phyloP scores from a whole-genome alignment of 2,888 invertebrate genomes.

The Fragum sueziense region DNA sequence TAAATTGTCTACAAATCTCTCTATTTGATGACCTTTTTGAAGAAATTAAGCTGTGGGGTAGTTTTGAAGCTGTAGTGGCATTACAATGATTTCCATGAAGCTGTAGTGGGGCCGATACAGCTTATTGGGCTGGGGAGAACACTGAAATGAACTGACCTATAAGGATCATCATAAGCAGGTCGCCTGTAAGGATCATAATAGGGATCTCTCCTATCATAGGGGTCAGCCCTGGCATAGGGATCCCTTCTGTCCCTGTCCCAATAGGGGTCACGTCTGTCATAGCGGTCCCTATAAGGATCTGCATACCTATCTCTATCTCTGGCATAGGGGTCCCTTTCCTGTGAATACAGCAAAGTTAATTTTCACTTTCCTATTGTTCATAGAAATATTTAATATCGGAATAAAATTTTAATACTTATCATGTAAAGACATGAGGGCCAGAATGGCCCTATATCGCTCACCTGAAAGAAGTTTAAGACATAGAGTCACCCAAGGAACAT shows the following conservation, averaged over 20 bases:
- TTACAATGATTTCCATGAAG: too few relatives aligned
- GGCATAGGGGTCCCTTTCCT: constrained; percentile 47
- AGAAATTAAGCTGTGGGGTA: too few relatives aligned
- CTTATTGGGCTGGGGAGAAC: too few relatives aligned
- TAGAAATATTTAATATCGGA: background rate
- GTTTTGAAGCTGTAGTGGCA: too few relatives aligned
- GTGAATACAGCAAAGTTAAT: background rate
- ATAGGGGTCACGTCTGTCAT: constrained; percentile 56
- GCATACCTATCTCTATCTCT: constrained; percentile 11
- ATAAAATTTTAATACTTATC: too few relatives aligned
- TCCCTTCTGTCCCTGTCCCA: constrained; percentile 43
- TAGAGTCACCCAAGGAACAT: too few relatives aligned
- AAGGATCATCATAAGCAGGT: constrained; percentile 55
- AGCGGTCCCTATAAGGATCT: constrained; percentile 47
- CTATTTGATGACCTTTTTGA: too few relatives aligned
- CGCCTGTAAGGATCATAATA: constrained; percentile 53
- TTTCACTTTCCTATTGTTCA: background rate
- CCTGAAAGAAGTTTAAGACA: too few relatives aligned
- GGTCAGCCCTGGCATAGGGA: constrained; percentile 59
- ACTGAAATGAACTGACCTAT: constrained; percentile 36
- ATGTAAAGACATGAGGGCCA: too few relatives aligned
- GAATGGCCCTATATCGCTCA: too few relatives aligned
- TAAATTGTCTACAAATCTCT: too few relatives aligned
- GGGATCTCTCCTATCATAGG: constrained; percentile 58
- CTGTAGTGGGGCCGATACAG: too few relatives aligned